Evolutionary conservation across 2,888 invertebrate genomes (phyloP), one percentile per base, ranked within the genome.

Genomic region (Stenchaetothrips biformis): DNA sequence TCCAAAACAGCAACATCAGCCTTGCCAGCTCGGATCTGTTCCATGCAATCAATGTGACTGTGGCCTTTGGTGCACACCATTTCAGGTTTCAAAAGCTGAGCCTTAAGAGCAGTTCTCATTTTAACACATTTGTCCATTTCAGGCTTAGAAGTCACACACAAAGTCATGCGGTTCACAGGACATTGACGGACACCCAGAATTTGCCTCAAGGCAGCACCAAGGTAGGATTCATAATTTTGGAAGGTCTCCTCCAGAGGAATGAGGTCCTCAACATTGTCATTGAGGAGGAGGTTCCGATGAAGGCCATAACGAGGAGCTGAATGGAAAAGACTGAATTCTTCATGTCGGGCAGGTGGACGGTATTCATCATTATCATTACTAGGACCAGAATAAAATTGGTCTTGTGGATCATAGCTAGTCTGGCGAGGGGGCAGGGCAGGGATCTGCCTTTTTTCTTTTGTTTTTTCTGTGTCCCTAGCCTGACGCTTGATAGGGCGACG

Each of bases 1-100:
- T 98, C 98, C n/a, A 97, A 88, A n/a, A 95, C 91, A 47, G 94
- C 89, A 27, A 97, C 91, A 87, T 98, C 98, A 2, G 95, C 95
- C 48, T 90, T 88, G 25, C 67, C 67, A 74, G 21, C 11, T 25
- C 67, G 67, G 11, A 74, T 74, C 25, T 78, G 89, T 84, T 95
- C 93, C 93, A 95, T 96, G 86, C 96, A 97, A 85, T 94, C 92
- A 9, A 95, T 92, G 83, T 95, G 92, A 82, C 95, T 95, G 86
- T 94, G 93, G 0, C 92, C 94, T 85, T 93, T 94, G 87, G 92
- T 92, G 85, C 97, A 97, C 16, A 91, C 88, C 85, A 97, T 89
- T 83, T 93, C 91, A 0, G 97, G 97, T 83, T 94, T 93, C 25
- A 97, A 87, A 79, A 94, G 89, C 84, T 96, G 96, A 0, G 96